Conservation (phyloP, 2,113 vertebrate genomes). For the Alaudala cheleensis region DNA sequence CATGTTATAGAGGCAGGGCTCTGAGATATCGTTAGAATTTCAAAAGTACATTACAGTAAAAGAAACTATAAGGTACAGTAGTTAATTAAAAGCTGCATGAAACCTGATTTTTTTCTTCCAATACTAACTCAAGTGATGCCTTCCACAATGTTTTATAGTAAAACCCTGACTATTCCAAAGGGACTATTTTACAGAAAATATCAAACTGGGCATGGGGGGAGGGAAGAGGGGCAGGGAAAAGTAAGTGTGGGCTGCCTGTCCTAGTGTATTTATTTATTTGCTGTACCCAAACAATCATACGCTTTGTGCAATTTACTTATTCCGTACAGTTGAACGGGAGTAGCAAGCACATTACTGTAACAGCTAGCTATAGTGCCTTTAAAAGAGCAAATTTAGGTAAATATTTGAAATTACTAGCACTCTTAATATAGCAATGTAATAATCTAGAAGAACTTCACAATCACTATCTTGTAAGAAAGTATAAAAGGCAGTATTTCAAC, state of each 20-base stretch:
- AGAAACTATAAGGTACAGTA: rapidly evolving
- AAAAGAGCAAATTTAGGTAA: rapidly evolving
- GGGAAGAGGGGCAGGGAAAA: rapidly evolving
- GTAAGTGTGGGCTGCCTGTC: rapidly evolving
- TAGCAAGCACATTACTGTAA: rapidly evolving
- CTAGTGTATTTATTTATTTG: rapidly evolving
- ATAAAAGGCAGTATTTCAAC: neutral
- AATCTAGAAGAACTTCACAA: rapidly evolving
- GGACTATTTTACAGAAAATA: rapidly evolving
- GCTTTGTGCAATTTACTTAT: rapidly evolving
- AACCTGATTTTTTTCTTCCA: rapidly evolving
- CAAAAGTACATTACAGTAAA: rapidly evolving
- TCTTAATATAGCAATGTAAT: rapidly evolving
- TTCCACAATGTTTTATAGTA: rapidly evolving
- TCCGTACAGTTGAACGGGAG: rapidly evolving
- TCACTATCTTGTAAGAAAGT: rapidly evolving
- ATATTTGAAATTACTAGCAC: rapidly evolving
- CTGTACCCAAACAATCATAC: rapidly evolving
- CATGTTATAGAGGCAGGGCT: rapidly evolving
- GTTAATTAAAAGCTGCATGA: rapidly evolving
- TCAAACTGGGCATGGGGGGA: rapidly evolving
- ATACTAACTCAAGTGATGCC: rapidly evolving
- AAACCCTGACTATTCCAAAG: rapidly evolving
- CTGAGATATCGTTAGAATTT: no score
- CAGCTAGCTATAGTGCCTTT: rapidly evolving